Evolutionary conservation across 2,797 vertebrate genomes (phyloP), one percentile per base, ranked within the genome.

Genomic region (Chrosomus eos): DNA sequence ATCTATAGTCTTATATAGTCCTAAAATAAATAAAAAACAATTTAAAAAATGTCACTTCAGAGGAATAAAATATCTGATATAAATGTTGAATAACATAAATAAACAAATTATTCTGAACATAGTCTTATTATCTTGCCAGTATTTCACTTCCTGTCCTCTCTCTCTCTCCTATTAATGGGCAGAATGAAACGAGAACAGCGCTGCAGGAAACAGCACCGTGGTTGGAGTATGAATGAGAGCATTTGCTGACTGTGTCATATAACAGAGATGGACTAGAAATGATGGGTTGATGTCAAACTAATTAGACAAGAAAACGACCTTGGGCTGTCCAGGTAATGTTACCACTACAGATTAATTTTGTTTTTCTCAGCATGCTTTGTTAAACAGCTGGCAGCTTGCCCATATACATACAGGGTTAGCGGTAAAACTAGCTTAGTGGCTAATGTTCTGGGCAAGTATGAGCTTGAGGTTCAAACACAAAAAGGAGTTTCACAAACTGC

Each of bases 211-310:
- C 21, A n/a, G 38, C 19, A 19, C 31, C 10, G 33, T 2, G 14
- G 36, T 10, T 31, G 26, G 5, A 45, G 55, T 11, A 40, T 0
- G 14, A 70, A 53, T 9, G 6, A 80, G 45, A 68, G 51, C 66
- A 7, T 60, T 45, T 64, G 55, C 58, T 66, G 58, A 66, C 58
- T 33, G 51, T 62, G 81, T 75, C 80, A 82, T 67, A 71, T 45
- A 31, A 81, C 67, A 80, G 33, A 71, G 31, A 71, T 64, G 40
- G 53, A 33, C 70, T 31, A 66, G 8, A 7, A 62, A 74, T 5
- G 81, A 82, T 58, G 38, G 38, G 58, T 19, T 58, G 53, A 51
- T 79, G 31, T 66, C 38, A 73, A 21, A 53, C 40, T 33, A 43
- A 73, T 58, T 66, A 72, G 5, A 72, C 18, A 51, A 33, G 36